Conservation (phyloP, 2,888 invertebrate genomes). For the Stenodera caucasica region DNA sequence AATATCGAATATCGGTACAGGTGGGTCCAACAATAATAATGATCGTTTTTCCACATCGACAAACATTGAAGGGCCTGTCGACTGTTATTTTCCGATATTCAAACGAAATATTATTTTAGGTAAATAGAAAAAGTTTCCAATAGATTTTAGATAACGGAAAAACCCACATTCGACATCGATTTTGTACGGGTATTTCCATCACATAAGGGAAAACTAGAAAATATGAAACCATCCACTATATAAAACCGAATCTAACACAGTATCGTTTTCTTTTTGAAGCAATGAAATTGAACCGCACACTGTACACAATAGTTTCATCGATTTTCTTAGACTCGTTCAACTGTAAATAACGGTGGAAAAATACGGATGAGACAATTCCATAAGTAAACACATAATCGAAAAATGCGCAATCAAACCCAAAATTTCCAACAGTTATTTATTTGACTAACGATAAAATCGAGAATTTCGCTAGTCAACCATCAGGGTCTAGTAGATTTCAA, state of each 20-base stretch:
- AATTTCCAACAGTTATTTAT: too few species aligned
- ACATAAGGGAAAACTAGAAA: background rate
- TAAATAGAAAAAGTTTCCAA: background rate
- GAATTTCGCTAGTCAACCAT: conserved; percentile 41
- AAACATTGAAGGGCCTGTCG: too few species aligned
- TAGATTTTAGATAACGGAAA: too few species aligned
- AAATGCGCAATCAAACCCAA: too few species aligned
- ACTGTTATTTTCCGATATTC: too few species aligned
- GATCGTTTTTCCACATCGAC: too few species aligned
- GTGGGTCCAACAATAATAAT: too few species aligned
- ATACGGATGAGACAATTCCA: background rate
- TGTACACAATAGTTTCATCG: background rate
- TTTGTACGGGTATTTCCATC: background rate
- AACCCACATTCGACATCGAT: background rate
- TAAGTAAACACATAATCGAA: too few species aligned
- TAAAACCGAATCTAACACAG: background rate
- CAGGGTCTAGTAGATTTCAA: conserved; percentile 41
- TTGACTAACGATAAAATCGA: conserved; percentile 38
- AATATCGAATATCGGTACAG: background rate
- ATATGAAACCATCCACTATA: background rate
- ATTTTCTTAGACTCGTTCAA: background rate
- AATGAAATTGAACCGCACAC: background rate
- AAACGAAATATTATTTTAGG: too few species aligned
- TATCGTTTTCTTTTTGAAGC: background rate
- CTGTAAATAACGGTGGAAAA: background rate